phyloP scores from a whole-genome alignment of 2,888 invertebrate genomes.

The Neoitamus cyanurus region DNA sequence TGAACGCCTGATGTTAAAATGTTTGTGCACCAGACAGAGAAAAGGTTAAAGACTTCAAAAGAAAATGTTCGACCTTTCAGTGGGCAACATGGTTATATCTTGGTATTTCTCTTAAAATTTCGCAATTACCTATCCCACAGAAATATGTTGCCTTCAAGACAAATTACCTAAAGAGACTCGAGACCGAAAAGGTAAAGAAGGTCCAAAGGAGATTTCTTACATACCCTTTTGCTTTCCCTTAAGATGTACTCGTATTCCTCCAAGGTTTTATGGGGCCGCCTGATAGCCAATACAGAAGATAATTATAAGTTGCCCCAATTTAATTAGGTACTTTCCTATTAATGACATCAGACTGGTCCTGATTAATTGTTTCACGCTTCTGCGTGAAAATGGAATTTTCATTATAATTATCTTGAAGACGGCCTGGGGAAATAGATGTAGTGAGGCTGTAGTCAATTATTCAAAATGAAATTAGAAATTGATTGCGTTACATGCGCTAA shows the following conservation, averaged over 20 bases:
- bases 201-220: not conserved
- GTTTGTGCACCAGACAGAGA: no score
- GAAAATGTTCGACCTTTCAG: no score
- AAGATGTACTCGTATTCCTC: not conserved
- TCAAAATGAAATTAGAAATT: not conserved
- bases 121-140: not conserved
- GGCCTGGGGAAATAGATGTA: not conserved
- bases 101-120: not conserved
- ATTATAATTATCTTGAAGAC: not conserved
- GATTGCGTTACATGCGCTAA: not conserved
- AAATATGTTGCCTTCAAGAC: not conserved
- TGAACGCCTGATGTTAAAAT: no score
- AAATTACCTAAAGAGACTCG: not conserved
- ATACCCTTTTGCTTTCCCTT: not conserved
- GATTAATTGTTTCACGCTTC: conserved; percentile 1
- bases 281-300: not conserved
- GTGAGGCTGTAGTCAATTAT: not conserved
- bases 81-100: not conserved
- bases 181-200: not conserved
- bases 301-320: conserved; percentile 5
- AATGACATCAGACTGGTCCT: conserved; percentile 1
- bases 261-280: not conserved
- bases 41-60: no score
- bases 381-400: not conserved
- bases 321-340: conserved; percentile 1